These are phyloP conservation scores for Myzus persicae DNA, from an alignment of 1,140 invertebrate genomes.

Conservation along the genomic window DNA sequence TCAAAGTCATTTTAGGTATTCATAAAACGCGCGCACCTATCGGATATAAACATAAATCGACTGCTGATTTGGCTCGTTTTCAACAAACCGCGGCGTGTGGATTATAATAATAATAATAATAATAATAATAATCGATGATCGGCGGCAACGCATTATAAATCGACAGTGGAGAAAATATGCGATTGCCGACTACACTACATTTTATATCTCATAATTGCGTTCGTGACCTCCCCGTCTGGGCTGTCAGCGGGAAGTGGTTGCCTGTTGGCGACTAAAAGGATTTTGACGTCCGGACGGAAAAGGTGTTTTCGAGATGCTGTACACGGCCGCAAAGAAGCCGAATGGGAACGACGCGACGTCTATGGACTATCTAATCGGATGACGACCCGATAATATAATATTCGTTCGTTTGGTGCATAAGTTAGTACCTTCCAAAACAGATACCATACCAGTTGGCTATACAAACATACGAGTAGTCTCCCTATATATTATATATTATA, in stretches of 20 bases:
- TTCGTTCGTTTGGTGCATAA: too few species aligned
- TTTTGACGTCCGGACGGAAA: conserved; percentile 3
- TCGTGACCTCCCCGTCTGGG: neutral
- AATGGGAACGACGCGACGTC: neutral
- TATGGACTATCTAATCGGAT: neutral
- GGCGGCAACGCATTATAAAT: neutral
- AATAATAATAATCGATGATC: neutral
- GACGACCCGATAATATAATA: neutral
- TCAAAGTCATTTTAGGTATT: conserved; percentile 7
- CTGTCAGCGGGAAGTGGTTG: neutral
- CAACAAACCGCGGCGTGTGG: neutral
- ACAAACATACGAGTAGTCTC: too few species aligned
- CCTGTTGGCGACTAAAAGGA: conserved; percentile 17
- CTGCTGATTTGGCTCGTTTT: neutral
- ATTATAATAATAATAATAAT: too few species aligned
- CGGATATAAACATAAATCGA: neutral
- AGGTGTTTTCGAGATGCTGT: neutral
- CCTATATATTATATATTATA: too few species aligned
- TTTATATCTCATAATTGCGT: neutral
- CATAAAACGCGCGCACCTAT: neutral
- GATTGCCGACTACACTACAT: neutral
- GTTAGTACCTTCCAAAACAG: too few species aligned
- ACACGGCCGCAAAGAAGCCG: neutral
- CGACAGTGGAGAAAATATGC: neutral
- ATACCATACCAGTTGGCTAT: too few species aligned